Evolutionary conservation across 2,113 vertebrate species (phyloP).

Genomic region (Hyperopisus bebe): DNA sequence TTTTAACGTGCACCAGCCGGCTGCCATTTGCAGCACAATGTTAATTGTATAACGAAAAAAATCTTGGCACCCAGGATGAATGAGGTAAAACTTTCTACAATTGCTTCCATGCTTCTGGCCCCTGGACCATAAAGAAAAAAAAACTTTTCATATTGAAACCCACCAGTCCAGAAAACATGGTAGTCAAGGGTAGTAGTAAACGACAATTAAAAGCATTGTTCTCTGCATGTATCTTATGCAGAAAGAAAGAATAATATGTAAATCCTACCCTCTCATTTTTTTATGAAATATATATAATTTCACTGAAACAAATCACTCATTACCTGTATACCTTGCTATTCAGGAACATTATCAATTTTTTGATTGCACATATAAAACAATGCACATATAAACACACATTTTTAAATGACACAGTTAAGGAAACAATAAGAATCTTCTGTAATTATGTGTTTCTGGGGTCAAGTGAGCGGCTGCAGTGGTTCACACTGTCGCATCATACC

Average conservation of each 20-base stretch:
- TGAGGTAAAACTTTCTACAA: slow-evolving; percentile 8
- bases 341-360: background rate
- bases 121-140: background rate
- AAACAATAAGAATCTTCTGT: background rate
- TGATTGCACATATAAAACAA: no score
- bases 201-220: background rate
- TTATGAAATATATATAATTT: background rate
- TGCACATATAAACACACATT: background rate
- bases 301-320: background rate
- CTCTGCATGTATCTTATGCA: background rate
- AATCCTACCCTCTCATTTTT: background rate
- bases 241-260: background rate
- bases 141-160: background rate
- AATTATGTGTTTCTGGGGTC: background rate
- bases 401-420: background rate
- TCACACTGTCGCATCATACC: background rate
- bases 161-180: background rate
- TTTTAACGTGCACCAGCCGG: background rate
- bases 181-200: background rate
- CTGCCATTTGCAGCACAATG: background rate
- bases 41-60: background rate
- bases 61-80: background rate
- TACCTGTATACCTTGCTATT: background rate
- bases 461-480: background rate
- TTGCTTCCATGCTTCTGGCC: slow-evolving; percentile 13